Evolutionary conservation across 2,888 invertebrate species (phyloP), one percentile per base, ranked within the genome.

Genomic region (Neoitamus cyanurus): DNA sequence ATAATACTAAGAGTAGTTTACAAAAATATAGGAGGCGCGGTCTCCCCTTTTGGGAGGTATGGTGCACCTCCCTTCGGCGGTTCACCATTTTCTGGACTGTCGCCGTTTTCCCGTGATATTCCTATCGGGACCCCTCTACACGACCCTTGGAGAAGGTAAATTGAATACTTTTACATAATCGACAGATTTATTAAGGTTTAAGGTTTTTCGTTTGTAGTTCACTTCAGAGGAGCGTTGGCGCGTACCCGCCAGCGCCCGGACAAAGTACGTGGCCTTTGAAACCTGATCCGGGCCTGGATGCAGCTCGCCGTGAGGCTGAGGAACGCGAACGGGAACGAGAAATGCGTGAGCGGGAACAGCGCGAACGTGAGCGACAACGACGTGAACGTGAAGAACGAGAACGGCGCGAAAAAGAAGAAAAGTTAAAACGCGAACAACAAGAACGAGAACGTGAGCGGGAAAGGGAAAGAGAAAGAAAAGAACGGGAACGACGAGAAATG

Each of bases 21-120:
- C 48, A 73, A 83, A 73, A 72, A 86, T 87, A 85, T 90, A 92
- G 93, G 93, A 87, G 92, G 94, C 89, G 94, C 95, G 87, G 94
- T 96, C 89, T 96, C 96, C 85, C 96, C 96, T 80, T 97, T 96
- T 91, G 95, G 94, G 84, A 93, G 97, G 88, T 97, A 96, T 92
- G 95, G 95, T 84, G 93, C 94, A 84, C 93, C 93, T 73, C 93
- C 93, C 84, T 93, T 93, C 87, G 94, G 94, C 86, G 92, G 93
- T 25, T 94, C 95, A 83, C 93, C 94, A 37, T 94, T 95, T 88
- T 93, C 94, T 88, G 93, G 94, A 28, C 92, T 96, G 87, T 93
- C 95, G 42, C 94, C 95, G 86, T 96, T 95, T 91, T 90, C 92
- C 7, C 91, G 94, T 87, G 94, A 94, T 86, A 92, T 94, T 88